phyloP scores from a whole-genome alignment of 2,888 invertebrate genomes.

The Sicus ferrugineus region DNA sequence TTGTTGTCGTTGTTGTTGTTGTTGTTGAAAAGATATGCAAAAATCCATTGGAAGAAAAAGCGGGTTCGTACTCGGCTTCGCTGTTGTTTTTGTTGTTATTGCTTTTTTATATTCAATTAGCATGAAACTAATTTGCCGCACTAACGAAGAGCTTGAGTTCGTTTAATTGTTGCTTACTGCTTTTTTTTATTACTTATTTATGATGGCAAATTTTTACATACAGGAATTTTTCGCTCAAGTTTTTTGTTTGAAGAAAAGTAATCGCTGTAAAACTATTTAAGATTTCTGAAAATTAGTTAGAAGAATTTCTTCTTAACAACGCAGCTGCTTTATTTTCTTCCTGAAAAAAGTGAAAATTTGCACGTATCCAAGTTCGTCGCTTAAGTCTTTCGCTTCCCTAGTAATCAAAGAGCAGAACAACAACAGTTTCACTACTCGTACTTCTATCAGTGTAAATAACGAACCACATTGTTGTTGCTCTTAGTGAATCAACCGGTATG shows the following conservation, averaged over 20 bases:
- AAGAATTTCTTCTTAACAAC: background rate
- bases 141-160: background rate
- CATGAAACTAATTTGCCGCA: background rate
- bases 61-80: background rate
- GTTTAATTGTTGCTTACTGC: background rate
- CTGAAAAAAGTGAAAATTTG: background rate
- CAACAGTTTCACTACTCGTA: no score
- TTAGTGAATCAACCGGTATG: background rate
- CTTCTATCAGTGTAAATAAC: no score
- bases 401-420: no score
- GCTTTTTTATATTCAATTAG: background rate
- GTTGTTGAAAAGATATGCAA: slow-evolving; percentile 13
- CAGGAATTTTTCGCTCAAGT: no score
- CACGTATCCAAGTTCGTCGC: no score
- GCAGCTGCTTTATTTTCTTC: no score
- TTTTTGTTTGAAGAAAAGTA: no score
- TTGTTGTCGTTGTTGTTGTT: slow-evolving; percentile 9
- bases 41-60: slow-evolving; percentile 36
- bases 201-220: no score
- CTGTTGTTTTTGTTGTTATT: background rate
- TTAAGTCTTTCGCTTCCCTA: no score
- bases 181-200: no score
- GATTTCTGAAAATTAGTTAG: no score
- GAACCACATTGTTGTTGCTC: background rate
- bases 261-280: no score